These are phyloP conservation scores for Gorsachius magnificus DNA, from an alignment of 2,797 vertebrate species.

Conservation along the genomic window DNA sequence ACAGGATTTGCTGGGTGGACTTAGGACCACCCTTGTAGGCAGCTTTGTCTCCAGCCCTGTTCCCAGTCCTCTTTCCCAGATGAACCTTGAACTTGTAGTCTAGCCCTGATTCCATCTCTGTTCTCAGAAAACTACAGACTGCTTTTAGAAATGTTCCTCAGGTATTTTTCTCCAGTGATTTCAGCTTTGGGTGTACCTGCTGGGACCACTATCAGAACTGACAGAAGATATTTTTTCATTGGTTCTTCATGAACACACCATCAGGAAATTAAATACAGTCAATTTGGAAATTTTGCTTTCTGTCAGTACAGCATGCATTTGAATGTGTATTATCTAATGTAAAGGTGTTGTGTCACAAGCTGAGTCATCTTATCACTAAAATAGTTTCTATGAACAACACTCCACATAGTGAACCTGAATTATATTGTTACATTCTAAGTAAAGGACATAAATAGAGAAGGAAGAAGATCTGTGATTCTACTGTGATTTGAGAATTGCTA, in stretches of 20 bases:
- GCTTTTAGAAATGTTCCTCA: not conserved
- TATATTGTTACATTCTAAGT: not conserved
- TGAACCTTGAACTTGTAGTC: not conserved
- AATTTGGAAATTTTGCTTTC: not conserved
- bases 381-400: not conserved
- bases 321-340: not conserved
- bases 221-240: not conserved
- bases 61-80: not conserved
- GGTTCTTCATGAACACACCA: not conserved
- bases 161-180: not conserved
- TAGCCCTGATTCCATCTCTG: not conserved
- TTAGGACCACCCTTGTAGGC: not conserved
- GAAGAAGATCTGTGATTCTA: not conserved
- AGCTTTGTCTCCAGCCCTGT: not conserved
- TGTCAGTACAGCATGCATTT: not conserved
- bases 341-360: not conserved
- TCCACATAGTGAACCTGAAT: rapidly evolving
- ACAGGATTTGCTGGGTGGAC: not conserved
- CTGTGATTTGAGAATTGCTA: not conserved
- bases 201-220: not conserved
- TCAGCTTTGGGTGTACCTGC: not conserved
- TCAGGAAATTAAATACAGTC: not conserved
- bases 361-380: not conserved
- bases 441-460: not conserved
- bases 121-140: not conserved